These are phyloP conservation scores for Agrilus planipennis DNA, from an alignment of 1,140 invertebrate species.

Conservation along the genomic window DNA sequence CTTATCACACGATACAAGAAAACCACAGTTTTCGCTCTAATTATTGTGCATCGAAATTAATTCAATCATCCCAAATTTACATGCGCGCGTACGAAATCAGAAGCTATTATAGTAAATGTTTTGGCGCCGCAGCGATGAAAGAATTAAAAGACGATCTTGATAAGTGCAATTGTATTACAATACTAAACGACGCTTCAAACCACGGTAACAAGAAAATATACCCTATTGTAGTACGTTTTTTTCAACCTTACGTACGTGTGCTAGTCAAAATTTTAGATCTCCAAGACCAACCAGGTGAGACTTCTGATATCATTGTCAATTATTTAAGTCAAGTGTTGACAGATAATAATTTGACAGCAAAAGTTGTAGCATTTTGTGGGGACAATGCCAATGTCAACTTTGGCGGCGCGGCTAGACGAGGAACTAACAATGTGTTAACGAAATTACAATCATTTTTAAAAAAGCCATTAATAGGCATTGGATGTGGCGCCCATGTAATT, in stretches of 20 bases:
- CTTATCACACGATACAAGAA: slow-evolving; percentile 24
- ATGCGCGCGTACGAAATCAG: slow-evolving; percentile 2
- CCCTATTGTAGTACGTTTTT: slow-evolving; percentile 17
- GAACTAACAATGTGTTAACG: slow-evolving; percentile 8
- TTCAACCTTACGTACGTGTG: slow-evolving; percentile 20
- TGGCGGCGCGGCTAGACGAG: slow-evolving; percentile 11
- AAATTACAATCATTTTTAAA: slow-evolving; percentile 8
- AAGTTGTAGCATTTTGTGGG: slow-evolving; percentile 19
- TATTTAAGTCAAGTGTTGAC: slow-evolving; percentile 18
- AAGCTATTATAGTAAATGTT: slow-evolving; percentile 18
- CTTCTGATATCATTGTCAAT: slow-evolving; percentile 15
- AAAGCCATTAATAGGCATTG: slow-evolving; percentile 13
- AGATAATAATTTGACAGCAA: slow-evolving; percentile 8
- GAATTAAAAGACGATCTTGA: slow-evolving; percentile 22
- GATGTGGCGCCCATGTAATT: slow-evolving; percentile 6
- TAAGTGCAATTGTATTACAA: slow-evolving; percentile 21
- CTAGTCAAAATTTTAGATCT: slow-evolving; percentile 16
- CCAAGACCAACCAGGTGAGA: slow-evolving; percentile 13
- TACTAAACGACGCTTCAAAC: slow-evolving; percentile 20
- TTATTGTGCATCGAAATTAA: slow-evolving; percentile 24
- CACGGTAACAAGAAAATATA: slow-evolving; percentile 10
- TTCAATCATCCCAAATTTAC: slow-evolving; percentile 14
- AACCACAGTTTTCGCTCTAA: slow-evolving; percentile 28
- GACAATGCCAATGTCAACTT: slow-evolving; percentile 20
- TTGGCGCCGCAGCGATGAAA: slow-evolving; percentile 19